These are phyloP conservation scores for Eolophus roseicapilla DNA, from an alignment of 2,113 vertebrate genomes.

Conservation along the genomic window DNA sequence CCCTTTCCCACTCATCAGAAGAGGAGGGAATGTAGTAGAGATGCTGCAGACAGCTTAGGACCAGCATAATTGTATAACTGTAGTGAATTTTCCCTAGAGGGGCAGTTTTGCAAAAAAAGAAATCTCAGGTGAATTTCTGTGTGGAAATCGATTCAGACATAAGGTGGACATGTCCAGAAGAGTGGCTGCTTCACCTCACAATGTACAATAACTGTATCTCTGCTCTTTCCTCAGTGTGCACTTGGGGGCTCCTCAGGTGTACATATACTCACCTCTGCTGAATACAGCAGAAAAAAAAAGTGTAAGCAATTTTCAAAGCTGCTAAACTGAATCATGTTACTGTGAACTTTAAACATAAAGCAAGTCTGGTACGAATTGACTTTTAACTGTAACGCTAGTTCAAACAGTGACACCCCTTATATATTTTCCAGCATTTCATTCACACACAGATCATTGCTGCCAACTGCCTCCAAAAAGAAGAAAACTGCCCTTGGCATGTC, in stretches of 20 bases:
- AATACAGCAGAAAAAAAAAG: neutral
- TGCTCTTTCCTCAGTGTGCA: neutral
- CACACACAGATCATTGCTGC: neutral
- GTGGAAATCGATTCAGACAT: neutral
- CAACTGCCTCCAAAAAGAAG: neutral
- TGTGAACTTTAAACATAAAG: neutral
- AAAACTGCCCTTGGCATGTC: neutral
- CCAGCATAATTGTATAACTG: neutral
- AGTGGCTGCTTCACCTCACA: neutral
- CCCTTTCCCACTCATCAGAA: neutral
- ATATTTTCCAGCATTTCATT: neutral
- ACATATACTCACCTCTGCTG: neutral
- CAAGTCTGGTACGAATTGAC: neutral
- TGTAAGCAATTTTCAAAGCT: neutral
- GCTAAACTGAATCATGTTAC: neutral
- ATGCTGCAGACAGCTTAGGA: neutral
- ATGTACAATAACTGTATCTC: neutral
- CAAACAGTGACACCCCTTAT: neutral
- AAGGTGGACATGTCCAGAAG: neutral
- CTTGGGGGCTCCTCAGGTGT: neutral
- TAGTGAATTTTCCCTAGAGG: neutral
- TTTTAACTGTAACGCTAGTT: neutral
- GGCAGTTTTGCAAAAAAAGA: neutral
- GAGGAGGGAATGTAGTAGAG: neutral
- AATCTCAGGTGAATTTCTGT: neutral